Evolutionary conservation across 2,797 vertebrate genomes (phyloP).

Genomic region (Malurus leucopterus): DNA sequence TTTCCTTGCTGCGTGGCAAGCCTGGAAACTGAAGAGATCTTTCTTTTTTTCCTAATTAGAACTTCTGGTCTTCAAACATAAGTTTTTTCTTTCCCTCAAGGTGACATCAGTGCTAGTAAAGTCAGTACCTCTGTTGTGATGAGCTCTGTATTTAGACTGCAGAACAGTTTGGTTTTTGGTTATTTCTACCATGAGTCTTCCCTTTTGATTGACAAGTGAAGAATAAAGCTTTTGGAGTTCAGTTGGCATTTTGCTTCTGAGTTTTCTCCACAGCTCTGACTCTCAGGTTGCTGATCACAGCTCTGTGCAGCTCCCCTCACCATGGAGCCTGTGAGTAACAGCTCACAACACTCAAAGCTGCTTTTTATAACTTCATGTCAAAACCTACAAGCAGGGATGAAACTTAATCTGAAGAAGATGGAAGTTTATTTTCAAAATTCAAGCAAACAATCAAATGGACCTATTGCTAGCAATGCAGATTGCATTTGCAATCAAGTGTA

Average conservation of each 20-base stretch:
- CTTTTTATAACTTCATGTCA: neutral
- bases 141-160: neutral
- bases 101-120: neutral
- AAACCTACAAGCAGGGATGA: neutral
- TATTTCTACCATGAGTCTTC: neutral
- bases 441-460: neutral
- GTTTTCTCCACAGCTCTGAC: neutral
- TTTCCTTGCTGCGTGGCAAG: slow-evolving; percentile 19
- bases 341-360: neutral
- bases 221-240: neutral
- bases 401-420: neutral
- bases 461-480: neutral
- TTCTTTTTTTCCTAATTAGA: neutral
- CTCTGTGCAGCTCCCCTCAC: neutral
- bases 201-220: neutral
- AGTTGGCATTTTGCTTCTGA: neutral
- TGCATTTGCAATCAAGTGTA: neutral
- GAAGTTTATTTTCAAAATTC: neutral
- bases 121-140: neutral
- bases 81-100: neutral
- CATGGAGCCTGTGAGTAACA: neutral
- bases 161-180: neutral
- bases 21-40: neutral
- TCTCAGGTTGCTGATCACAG: neutral
- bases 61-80: neutral